Evolutionary conservation across 2,797 vertebrate genomes (phyloP).

Genomic region (Brachyalestes nurse): DNA sequence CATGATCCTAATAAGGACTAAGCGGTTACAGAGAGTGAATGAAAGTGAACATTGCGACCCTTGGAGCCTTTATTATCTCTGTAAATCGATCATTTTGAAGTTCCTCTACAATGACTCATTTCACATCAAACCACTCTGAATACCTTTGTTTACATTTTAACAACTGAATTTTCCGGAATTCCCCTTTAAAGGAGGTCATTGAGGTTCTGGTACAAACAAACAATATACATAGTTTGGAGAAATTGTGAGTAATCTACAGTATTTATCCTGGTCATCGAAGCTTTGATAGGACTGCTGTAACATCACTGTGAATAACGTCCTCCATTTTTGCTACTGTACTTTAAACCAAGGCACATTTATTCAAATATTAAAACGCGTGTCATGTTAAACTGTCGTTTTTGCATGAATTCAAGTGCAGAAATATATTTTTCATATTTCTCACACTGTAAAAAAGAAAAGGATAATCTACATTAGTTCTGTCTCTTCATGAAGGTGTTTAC

Average conservation of each 20-base stretch:
- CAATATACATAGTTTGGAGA: not conserved
- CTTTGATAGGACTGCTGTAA: slow-evolving; percentile 25
- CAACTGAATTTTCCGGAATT: not conserved
- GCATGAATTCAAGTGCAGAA: not conserved
- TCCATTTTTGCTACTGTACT: slow-evolving; percentile 48
- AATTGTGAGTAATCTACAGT: not conserved
- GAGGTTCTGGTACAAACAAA: slow-evolving; percentile 22
- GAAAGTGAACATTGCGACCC: too few relatives aligned
- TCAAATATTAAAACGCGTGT: slow-evolving; percentile 16
- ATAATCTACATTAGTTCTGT: slow-evolving; percentile 6
- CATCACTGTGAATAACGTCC: slow-evolving; percentile 7
- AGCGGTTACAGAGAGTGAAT: too few relatives aligned
- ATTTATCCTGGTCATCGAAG: slow-evolving; percentile 13
- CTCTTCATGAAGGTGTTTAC: not conserved
- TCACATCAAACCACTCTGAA: not conserved
- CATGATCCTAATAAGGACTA: too few relatives aligned
- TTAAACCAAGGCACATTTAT: slow-evolving; percentile 49
- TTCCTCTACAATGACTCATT: not conserved
- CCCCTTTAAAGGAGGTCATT: not conserved
- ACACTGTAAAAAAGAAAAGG: not conserved
- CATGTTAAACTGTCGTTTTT: not conserved
- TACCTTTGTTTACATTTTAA: not conserved
- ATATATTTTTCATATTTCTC: too few relatives aligned
- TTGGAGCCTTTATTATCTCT: not conserved
- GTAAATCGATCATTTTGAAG: not conserved